Evolutionary conservation across 2,888 invertebrate genomes (phyloP).

Genomic region (Ypsolopha scabrella): DNA sequence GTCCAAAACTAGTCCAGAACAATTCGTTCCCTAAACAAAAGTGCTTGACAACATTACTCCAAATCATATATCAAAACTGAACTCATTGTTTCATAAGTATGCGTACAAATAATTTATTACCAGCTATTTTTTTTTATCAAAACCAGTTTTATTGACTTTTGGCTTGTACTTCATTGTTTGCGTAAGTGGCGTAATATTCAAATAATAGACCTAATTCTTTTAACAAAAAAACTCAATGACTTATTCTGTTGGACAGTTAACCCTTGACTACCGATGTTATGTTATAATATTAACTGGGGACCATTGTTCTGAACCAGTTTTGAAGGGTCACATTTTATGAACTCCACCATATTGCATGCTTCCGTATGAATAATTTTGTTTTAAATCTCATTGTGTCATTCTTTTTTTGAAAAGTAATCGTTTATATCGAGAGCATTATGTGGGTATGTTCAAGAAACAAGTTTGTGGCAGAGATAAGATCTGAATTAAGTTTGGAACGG

Average conservation of each 20-base stretch:
- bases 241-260: constrained; percentile 3
- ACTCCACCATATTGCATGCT: constrained; percentile 9
- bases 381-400: constrained; percentile 13
- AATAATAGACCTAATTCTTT: constrained; percentile 30
- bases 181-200: constrained; percentile 39
- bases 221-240: constrained; percentile 13
- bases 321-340: constrained; percentile 6
- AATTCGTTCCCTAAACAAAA: no score
- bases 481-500: no score
- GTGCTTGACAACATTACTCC: no score
- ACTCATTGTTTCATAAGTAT: constrained; percentile 25
- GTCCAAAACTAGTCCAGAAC: no score
- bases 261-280: constrained; percentile 2
- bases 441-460: no score
- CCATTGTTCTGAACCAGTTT: constrained; percentile 17
- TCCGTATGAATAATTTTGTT: constrained; percentile 16
- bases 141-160: constrained; percentile 36
- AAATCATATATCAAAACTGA: constrained; percentile 21
- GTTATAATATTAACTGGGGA: constrained; percentile 9
- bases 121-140: constrained; percentile 19
- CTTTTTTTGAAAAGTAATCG: neutral
- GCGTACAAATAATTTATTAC: constrained; percentile 6
- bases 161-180: constrained; percentile 33
- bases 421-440: no score
- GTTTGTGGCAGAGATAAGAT: no score